These are phyloP conservation scores for Andrena hattorfiana DNA, from an alignment of 2,888 invertebrate genomes.

Conservation along the genomic window DNA sequence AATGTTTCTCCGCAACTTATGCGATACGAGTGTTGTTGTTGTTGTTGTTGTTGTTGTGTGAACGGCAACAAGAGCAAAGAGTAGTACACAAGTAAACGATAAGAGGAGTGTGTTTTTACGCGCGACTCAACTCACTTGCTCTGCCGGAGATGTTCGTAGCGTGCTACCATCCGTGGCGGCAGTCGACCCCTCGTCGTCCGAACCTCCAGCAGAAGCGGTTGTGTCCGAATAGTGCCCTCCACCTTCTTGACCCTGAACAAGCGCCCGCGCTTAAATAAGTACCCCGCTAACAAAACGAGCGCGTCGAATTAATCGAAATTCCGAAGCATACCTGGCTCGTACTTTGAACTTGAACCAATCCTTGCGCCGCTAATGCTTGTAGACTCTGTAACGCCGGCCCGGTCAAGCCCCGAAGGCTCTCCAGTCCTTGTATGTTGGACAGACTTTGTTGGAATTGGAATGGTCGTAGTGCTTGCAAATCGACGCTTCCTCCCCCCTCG, in stretches of 20 bases:
- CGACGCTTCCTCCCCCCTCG: slow-evolving; percentile 86
- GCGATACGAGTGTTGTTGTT: background rate
- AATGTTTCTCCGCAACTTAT: slow-evolving; percentile 18
- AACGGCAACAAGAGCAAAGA: slow-evolving; percentile 35
- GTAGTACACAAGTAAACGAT: slow-evolving; percentile 17
- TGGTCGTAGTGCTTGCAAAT: slow-evolving; percentile 86
- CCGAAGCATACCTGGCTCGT: slow-evolving; percentile 61
- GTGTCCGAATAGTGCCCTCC: slow-evolving; percentile 92
- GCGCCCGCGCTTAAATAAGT: background rate
- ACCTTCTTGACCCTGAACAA: slow-evolving; percentile 61
- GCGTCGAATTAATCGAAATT: background rate
- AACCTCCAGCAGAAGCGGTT: slow-evolving; percentile 94
- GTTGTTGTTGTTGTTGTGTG: background rate
- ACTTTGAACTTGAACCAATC: slow-evolving; percentile 77
- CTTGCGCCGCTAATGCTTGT: slow-evolving; percentile 84
- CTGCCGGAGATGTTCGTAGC: slow-evolving; percentile 93
- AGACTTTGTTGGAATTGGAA: slow-evolving; percentile 80
- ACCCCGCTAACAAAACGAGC: no score
- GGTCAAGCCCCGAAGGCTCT: slow-evolving; percentile 85
- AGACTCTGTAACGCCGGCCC: slow-evolving; percentile 85
- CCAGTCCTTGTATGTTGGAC: slow-evolving; percentile 82
- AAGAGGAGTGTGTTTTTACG: background rate
- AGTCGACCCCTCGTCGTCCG: slow-evolving; percentile 97
- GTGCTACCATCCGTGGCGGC: slow-evolving; percentile 98
- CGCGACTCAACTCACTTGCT: slow-evolving; percentile 86